Percentiles rank a stretch among this genome's conserved stretches.
Evolutionary conservation across 2,888 invertebrate species (phyloP).

Genomic region (Alitta virens): DNA sequence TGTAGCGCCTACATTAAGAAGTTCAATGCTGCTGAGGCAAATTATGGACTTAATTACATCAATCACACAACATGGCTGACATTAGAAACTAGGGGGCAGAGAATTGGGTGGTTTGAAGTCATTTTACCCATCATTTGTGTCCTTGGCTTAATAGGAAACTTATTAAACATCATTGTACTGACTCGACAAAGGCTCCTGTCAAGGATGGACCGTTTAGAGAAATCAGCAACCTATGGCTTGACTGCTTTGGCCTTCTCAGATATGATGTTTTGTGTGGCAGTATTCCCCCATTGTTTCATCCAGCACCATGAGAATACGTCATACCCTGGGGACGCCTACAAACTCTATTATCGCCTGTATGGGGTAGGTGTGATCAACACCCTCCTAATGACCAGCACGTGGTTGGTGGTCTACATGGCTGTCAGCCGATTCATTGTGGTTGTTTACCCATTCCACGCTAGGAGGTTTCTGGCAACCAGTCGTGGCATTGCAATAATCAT

Average conservation of each 20-base stretch:
- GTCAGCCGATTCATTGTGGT: constrained; percentile 74
- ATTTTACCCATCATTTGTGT: constrained; percentile 70
- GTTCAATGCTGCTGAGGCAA: neutral
- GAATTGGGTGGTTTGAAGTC: constrained; percentile 45
- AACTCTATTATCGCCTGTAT: constrained; percentile 42
- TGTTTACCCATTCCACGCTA: constrained; percentile 68
- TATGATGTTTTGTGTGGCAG: constrained; percentile 60
- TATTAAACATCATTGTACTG: constrained; percentile 74
- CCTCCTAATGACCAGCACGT: constrained; percentile 67
- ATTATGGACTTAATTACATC: too few relatives aligned
- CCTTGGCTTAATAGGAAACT: constrained; percentile 74
- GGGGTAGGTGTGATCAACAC: constrained; percentile 46
- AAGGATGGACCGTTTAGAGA: constrained; percentile 68
- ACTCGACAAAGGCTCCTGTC: constrained; percentile 61
- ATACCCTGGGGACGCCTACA: constrained; percentile 61
- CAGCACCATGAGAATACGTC: constrained; percentile 46
- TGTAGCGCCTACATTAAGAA: neutral
- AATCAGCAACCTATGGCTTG: constrained; percentile 73
- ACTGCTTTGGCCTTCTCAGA: constrained; percentile 75
- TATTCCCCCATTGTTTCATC: constrained; percentile 62
- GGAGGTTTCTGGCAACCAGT: constrained; percentile 62
- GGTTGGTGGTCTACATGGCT: constrained; percentile 73
- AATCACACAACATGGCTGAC: neutral
- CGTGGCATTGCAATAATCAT: constrained; percentile 64
- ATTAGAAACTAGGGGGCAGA: neutral